phyloP scores from a whole-genome alignment of 2,797 vertebrate species.

The Parauchenoglanis ngamensis region DNA sequence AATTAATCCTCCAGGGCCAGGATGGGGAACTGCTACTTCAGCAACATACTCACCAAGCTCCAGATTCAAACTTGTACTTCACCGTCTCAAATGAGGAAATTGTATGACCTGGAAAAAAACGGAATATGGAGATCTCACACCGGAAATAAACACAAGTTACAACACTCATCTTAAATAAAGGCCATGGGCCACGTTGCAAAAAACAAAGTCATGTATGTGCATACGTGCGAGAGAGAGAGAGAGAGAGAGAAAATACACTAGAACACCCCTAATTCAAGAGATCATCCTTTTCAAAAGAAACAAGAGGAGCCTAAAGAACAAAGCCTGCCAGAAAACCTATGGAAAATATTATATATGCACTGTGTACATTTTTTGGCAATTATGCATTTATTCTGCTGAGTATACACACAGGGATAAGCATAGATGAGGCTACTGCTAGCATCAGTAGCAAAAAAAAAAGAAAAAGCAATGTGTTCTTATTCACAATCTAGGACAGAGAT shows the following conservation, averaged over 20 bases:
- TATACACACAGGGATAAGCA: neutral
- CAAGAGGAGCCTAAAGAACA: neutral
- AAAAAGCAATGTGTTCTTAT: neutral
- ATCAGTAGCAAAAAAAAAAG: neutral
- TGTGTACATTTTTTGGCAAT: neutral
- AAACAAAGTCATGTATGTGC: neutral
- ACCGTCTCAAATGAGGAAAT: conserved; percentile 85
- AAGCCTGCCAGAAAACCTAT: neutral
- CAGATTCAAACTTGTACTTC: conserved; percentile 94
- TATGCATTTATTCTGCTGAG: neutral
- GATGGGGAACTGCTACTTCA: neutral
- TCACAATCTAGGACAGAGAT: neutral
- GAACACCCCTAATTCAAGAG: neutral
- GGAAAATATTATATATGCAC: neutral
- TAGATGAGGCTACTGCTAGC: neutral
- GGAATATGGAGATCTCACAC: neutral
- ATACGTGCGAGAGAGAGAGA: neutral
- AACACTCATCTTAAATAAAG: neutral
- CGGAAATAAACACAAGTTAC: neutral
- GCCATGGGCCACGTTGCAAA: neutral
- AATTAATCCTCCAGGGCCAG: conserved; percentile 3
- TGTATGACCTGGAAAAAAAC: conserved; percentile 74
- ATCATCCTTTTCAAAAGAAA: neutral
- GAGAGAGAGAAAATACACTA: no score
- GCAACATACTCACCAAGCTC: conserved; percentile 86